These are phyloP conservation scores for Scaptomyza hsui DNA, from an alignment of 1,140 invertebrate genomes.

Conservation along the genomic window DNA sequence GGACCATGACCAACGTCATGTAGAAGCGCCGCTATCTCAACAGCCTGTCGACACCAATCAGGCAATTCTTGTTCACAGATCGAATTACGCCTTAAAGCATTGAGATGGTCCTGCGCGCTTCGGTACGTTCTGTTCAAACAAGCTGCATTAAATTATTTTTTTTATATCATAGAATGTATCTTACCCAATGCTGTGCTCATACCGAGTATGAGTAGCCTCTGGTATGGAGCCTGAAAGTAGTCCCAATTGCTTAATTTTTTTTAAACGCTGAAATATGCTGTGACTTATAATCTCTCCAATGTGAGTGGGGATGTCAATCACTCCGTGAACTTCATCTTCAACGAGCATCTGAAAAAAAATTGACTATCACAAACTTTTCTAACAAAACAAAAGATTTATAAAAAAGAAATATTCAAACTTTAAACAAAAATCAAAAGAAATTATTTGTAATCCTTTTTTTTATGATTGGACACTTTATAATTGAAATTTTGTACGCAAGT, in stretches of 20 bases:
- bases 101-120: constrained; percentile 53
- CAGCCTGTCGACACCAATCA: constrained; percentile 59
- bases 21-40: constrained; percentile 87
- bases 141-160: neutral
- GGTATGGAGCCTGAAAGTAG: constrained; percentile 12
- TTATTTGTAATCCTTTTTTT: too few species aligned
- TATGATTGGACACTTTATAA: too few species aligned
- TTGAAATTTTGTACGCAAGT: too few species aligned
- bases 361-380: neutral
- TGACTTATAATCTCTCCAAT: constrained; percentile 60
- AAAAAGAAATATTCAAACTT: neutral
- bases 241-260: constrained; percentile 63
- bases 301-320: constrained; percentile 48
- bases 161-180: neutral
- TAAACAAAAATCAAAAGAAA: too few species aligned
- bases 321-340: constrained; percentile 65
- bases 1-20: constrained; percentile 90
- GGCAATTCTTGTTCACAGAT: constrained; percentile 48
- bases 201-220: constrained; percentile 52
- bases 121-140: constrained; percentile 52
- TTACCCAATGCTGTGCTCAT: constrained; percentile 75
- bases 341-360: constrained; percentile 43
- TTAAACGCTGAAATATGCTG: constrained; percentile 65
- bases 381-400: neutral
- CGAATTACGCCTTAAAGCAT: constrained; percentile 60